Conservation (phyloP, 2,797 vertebrate species). For the Epinephelus coioides region DNA sequence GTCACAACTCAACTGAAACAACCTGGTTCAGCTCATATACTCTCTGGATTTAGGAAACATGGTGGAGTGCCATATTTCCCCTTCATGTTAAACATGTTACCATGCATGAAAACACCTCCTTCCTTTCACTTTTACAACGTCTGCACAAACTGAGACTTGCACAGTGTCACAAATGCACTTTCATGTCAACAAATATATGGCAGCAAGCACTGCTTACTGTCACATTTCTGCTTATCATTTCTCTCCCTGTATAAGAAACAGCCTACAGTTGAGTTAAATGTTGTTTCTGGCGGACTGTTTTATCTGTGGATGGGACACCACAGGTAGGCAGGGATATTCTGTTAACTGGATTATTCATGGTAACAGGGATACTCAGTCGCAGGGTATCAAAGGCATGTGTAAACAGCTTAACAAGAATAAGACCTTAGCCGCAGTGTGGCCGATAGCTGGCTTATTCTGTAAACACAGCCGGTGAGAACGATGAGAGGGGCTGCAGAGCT, state of each 20-base stretch:
- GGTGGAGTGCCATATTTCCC: conserved; percentile 6
- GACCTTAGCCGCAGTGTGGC: conserved; percentile 64
- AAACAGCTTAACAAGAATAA: conserved; percentile 81
- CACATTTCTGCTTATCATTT: conserved; percentile 41
- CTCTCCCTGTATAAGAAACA: conserved; percentile 39
- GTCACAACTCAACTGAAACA: conserved; percentile 29
- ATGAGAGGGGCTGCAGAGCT: conserved; percentile 60
- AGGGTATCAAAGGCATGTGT: conserved; percentile 66
- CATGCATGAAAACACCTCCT: neutral
- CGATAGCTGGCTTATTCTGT: conserved; percentile 71
- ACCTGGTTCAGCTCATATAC: neutral
- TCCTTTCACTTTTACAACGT: conserved; percentile 31
- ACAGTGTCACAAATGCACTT: conserved; percentile 16
- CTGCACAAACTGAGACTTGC: conserved; percentile 24
- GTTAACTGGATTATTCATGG: conserved; percentile 76
- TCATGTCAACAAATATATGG: conserved; percentile 31
- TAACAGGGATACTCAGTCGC: conserved; percentile 60
- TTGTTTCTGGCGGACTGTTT: conserved; percentile 34
- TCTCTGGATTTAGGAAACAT: conserved; percentile 22
- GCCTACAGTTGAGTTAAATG: conserved; percentile 33
- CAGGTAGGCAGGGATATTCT: conserved; percentile 72
- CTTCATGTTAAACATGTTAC: conserved; percentile 13
- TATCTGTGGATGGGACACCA: conserved; percentile 60
- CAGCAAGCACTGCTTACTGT: conserved; percentile 27
- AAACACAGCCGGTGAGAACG: conserved; percentile 64